A percentile compares a stretch with the other conserved stretches of the same genome.
These are phyloP conservation scores for Neomorphus geoffroyi DNA, from an alignment of 2,797 vertebrate species.

Conservation along the genomic window DNA sequence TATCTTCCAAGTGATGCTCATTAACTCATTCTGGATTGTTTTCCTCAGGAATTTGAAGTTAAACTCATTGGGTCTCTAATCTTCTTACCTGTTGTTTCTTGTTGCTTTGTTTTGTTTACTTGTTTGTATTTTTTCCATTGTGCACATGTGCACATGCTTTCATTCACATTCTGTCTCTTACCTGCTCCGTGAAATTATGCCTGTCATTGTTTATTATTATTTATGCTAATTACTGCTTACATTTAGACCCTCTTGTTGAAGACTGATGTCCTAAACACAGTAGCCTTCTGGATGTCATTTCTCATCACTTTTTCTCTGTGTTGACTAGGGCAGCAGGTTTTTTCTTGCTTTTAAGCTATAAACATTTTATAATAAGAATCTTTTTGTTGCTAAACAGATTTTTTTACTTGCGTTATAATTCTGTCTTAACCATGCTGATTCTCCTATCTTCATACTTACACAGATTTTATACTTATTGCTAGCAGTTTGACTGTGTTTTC, in stretches of 20 bases:
- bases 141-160: accelerated
- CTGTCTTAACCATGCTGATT: background rate
- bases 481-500: background rate
- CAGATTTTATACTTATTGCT: background rate
- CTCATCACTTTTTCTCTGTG: background rate
- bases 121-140: background rate
- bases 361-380: background rate
- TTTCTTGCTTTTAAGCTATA: background rate
- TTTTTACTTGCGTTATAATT: background rate
- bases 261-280: background rate
- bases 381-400: background rate
- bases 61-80: background rate
- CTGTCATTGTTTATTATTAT: background rate
- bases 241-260: background rate
- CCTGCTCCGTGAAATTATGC: background rate
- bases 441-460: background rate
- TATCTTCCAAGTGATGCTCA: constrained; percentile 12
- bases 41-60: background rate
- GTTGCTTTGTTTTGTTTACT: background rate
- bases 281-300: background rate
- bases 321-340: background rate
- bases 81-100: background rate
- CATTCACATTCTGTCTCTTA: background rate
- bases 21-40: background rate
- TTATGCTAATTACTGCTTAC: background rate